A percentile compares a stretch with the other conserved stretches of the same genome.
These are phyloP conservation scores for Drosophila pseudotalamancana DNA, from an alignment of 2,888 invertebrate genomes.

Conservation along the genomic window DNA sequence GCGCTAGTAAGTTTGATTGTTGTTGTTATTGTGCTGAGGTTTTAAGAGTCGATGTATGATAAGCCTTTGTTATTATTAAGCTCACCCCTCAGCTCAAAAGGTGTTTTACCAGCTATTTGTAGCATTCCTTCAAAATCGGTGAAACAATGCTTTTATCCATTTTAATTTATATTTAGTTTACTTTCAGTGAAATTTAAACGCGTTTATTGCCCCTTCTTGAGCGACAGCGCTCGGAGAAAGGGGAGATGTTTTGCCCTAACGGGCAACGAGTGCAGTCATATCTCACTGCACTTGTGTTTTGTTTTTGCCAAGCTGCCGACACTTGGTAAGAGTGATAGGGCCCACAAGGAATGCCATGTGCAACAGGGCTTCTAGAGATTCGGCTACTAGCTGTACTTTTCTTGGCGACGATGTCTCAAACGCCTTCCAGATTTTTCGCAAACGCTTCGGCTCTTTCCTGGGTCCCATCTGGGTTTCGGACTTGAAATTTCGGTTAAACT, in stretches of 20 bases:
- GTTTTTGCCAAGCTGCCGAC: no score
- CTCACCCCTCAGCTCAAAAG: neutral
- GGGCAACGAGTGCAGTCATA: constrained; percentile 1
- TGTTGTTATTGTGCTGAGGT: neutral
- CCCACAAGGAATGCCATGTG: no score
- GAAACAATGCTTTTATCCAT: neutral
- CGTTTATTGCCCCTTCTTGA: constrained; percentile 11
- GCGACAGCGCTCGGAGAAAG: constrained; percentile 9
- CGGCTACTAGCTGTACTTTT: no score
- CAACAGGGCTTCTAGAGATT: no score
- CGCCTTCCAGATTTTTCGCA: no score
- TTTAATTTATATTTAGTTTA: neutral
- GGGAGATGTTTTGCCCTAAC: neutral
- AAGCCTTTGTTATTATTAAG: neutral
- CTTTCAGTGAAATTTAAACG: neutral
- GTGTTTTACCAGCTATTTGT: neutral
- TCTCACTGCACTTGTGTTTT: no score
- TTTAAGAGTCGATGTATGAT: neutral
- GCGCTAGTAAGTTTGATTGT: constrained; percentile 8
- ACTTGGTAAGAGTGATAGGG: no score
- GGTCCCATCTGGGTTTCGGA: no score
- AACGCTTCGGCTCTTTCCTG: no score
- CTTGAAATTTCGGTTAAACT: no score
- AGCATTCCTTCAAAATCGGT: neutral
- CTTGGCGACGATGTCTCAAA: no score